Evolutionary conservation across 2,797 vertebrate species (phyloP).

Genomic region (Hemibagrus guttatus): DNA sequence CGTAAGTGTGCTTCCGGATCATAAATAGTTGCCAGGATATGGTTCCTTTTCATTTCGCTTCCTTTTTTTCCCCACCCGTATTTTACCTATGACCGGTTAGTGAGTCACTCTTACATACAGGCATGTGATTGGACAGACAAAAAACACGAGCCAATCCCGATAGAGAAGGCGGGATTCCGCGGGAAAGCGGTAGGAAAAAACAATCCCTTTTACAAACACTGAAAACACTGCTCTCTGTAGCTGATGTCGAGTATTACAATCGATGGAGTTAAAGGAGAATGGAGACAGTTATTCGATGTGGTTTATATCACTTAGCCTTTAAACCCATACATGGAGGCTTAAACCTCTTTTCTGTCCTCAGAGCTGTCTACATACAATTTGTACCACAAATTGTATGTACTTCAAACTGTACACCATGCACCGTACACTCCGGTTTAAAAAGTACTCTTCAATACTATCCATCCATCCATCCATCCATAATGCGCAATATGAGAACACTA

Average conservation of each 20-base stretch:
- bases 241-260: neutral
- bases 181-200: neutral
- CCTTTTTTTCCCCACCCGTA: neutral
- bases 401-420: too few species aligned
- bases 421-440: too few species aligned
- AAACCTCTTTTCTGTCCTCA: neutral
- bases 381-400: too few species aligned
- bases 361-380: neutral
- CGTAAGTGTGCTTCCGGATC: slow-evolving; percentile 13
- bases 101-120: neutral
- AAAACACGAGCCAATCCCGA: neutral
- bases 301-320: neutral
- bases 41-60: neutral
- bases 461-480: neutral
- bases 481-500: too few species aligned
- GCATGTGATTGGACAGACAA: neutral
- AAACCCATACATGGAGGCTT: neutral
- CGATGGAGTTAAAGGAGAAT: neutral
- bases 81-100: neutral
- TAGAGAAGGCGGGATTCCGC: neutral
- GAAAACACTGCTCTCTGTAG: neutral
- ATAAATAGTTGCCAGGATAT: neutral
- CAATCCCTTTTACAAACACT: neutral
- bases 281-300: neutral
- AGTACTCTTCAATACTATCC: neutral